Evolutionary conservation across 2,113 vertebrate genomes (phyloP).

Genomic region (Connochaetes taurinus): DNA sequence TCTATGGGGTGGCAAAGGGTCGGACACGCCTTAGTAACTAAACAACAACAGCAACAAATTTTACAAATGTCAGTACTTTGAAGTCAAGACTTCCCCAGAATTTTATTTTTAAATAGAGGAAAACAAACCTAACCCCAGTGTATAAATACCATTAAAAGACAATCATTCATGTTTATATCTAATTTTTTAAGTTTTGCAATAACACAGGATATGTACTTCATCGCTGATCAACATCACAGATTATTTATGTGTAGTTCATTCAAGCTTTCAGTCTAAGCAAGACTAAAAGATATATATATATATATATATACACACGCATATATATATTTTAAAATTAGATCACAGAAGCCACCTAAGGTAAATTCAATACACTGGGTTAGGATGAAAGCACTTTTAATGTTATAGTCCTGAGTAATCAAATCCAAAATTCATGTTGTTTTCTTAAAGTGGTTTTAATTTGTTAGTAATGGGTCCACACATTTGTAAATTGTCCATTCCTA

Average conservation of each 20-base stretch:
- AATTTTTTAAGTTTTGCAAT: neutral
- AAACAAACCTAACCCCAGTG: neutral
- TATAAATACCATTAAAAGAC: neutral
- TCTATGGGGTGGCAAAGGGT: neutral
- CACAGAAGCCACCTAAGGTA: neutral
- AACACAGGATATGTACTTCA: neutral
- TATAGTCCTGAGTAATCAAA: neutral
- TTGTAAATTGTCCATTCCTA: neutral
- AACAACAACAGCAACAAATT: neutral
- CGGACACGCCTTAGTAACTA: rapidly evolving
- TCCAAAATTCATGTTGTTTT: neutral
- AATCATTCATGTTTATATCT: neutral
- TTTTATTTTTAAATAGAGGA: neutral
- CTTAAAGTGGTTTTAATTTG: constrained; percentile 8
- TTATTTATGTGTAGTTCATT: neutral
- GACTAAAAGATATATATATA: neutral
- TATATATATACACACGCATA: rapidly evolving
- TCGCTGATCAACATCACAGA: neutral
- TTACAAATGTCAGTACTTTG: neutral
- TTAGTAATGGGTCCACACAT: neutral
- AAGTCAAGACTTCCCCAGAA: neutral
- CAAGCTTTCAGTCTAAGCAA: neutral
- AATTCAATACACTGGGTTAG: neutral
- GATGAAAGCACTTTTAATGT: neutral
- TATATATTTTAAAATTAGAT: neutral